These are phyloP conservation scores for Zaprionus inermis DNA, from an alignment of 1,140 invertebrate genomes.

Conservation along the genomic window DNA sequence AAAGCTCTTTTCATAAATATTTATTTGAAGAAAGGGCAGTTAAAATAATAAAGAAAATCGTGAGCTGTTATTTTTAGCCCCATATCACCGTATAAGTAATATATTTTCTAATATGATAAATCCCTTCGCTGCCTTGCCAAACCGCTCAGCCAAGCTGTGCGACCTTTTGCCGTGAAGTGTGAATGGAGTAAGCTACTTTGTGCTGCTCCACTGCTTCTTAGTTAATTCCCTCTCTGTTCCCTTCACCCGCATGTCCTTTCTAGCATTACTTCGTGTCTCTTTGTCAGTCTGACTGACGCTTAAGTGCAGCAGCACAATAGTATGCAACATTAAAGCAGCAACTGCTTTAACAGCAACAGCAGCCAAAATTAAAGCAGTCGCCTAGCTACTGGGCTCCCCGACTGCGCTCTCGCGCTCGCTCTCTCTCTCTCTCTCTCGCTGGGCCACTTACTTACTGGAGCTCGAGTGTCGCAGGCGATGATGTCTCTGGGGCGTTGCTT, in stretches of 20 bases:
- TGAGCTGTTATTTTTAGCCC: too few species aligned
- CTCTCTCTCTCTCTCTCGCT: slow-evolving; percentile 11
- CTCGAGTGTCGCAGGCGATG: slow-evolving; percentile 36
- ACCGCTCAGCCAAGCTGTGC: background rate
- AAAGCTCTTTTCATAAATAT: too few species aligned
- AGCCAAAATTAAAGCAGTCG: too few species aligned
- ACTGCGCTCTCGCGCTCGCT: slow-evolving; percentile 8
- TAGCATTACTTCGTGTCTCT: slow-evolving; percentile 6
- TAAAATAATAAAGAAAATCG: too few species aligned
- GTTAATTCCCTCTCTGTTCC: background rate
- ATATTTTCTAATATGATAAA: too few species aligned
- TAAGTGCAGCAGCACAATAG: slow-evolving; percentile 46
- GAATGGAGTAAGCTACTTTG: background rate
- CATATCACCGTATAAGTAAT: too few species aligned
- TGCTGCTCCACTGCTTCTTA: background rate
- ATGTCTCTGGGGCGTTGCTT: slow-evolving; percentile 40
- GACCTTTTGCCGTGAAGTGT: background rate
- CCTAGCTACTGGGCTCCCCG: background rate
- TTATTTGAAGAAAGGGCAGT: too few species aligned
- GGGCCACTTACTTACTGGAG: slow-evolving; percentile 39
- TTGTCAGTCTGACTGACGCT: slow-evolving; percentile 1
- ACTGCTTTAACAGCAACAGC: background rate
- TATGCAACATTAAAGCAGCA: slow-evolving; percentile 30
- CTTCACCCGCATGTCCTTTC: background rate
- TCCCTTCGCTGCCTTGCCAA: background rate